Base-by-base conservation (phyloP, 2,888 invertebrate species). In the Ornithoptera alexandrae region DNA sequence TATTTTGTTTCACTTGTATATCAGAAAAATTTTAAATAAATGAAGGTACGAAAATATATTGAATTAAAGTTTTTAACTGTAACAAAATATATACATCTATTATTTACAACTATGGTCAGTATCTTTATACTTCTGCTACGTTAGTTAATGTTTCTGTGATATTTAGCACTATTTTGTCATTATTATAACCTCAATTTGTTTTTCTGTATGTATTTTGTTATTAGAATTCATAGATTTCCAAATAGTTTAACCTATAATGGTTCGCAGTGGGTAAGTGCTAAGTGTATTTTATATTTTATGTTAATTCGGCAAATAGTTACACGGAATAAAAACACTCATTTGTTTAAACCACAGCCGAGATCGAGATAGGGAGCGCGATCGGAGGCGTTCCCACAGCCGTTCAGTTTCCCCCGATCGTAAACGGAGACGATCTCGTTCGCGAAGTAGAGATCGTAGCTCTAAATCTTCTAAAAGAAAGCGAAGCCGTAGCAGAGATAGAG, bases 401-500 rank as follows among this genome's bases (percentile, higher is more conserved):
- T 95, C 95, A 42, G 85, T 84, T 12, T 91, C 93, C 56, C 94
- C 94, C 18, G 94, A 94, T 63, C 93, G 94, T 66, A 92, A 92
- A 73, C 82, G 92, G 24, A 92, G 94, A 74, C 89, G 94, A 50
- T 92, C 94, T 10, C 87, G 94, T 53, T 94, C 94, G 0, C 89
- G 93, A 62, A 94, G 94, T 76, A 88, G 94, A 69, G 95, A 95
- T 62, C 89, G 95, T 69, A 84, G 86, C 62, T 88, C 94, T 12
- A 94, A 95, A 81, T 90, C 94, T 36, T 91, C 92, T 20, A 93
- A 95, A 72, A 93, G 95, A 77, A 94, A 95, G 77, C 93, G 95
- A 70, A 95, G 95, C 77, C 93, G 95, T 75, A 95, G 95, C 62
- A 91, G 95, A 72, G 95, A 95, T 20, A 83, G 95, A 57, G 94